Evolutionary conservation across 2,797 vertebrate genomes (phyloP).

Genomic region (Sebastes hubbsi): DNA sequence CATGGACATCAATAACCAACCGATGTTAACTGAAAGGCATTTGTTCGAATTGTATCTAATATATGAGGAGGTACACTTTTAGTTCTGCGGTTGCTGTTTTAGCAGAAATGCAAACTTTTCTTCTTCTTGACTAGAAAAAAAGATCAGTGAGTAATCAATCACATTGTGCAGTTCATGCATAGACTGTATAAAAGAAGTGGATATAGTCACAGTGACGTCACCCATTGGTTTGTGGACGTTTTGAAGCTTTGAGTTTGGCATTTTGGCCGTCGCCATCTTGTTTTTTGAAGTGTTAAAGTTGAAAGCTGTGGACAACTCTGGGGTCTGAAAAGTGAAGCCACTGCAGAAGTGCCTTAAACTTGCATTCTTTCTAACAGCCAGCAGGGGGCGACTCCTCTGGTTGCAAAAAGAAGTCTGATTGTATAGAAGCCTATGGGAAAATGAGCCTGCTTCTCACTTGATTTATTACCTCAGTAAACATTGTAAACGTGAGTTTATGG

Average conservation of each 20-base stretch:
- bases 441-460: no score
- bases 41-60: conserved; percentile 34
- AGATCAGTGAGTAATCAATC: neutral
- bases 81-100: neutral
- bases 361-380: no score
- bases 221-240: neutral
- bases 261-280: neutral
- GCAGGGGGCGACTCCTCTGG: no score
- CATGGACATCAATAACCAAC: conserved; percentile 55
- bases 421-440: no score
- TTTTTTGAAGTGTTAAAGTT: neutral
- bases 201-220: neutral
- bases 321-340: no score
- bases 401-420: no score
- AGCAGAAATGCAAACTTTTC: conserved; percentile 11
- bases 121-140: neutral
- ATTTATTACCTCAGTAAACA: no score
- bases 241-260: neutral
- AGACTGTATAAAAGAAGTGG: neutral
- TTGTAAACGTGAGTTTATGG: no score
- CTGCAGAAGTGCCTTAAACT: no score
- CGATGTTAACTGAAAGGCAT: conserved; percentile 41
- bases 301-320: no score
- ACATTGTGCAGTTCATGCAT: neutral
- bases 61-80: conserved; percentile 20